Percentiles rank a stretch among this genome's conserved stretches.
Evolutionary conservation across 2,888 invertebrate species (phyloP).

Genomic region (Endomychus coccineus): DNA sequence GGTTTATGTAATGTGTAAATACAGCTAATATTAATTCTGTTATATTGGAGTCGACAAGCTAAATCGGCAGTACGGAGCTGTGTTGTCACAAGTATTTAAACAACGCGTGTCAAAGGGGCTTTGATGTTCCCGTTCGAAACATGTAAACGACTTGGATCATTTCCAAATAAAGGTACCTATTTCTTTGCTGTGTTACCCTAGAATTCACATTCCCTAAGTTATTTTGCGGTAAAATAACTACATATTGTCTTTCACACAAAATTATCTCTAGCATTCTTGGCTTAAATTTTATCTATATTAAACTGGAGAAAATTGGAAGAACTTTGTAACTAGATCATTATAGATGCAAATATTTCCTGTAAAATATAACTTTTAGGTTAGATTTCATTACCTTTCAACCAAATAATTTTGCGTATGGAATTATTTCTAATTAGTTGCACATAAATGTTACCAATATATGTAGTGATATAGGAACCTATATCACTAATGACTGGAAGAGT

Average conservation of each 20-base stretch:
- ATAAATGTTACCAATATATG: no score
- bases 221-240: constrained; percentile 17
- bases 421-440: no score
- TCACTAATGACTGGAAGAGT: no score
- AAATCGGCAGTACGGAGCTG: constrained; percentile 38
- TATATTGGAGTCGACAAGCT: constrained; percentile 7
- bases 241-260: constrained; percentile 26
- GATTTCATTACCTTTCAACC: no score
- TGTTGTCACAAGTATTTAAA: constrained; percentile 30
- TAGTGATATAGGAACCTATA: no score
- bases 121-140: constrained; percentile 14
- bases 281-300: no score
- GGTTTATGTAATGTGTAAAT: no score
- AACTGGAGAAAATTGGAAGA: no score
- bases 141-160: constrained; percentile 14
- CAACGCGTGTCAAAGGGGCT: constrained; percentile 21
- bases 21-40: constrained; percentile 4
- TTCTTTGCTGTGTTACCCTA: constrained; percentile 18
- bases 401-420: no score
- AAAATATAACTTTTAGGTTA: no score
- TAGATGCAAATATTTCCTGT: no score
- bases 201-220: constrained; percentile 22
- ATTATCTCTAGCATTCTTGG: constrained; percentile 14
- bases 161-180: constrained; percentile 26
- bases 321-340: no score